Percentiles rank a stretch among this genome's conserved stretches.
Evolutionary conservation across 2,888 invertebrate species (phyloP).

Genomic region (Clistopyga incitator): DNA sequence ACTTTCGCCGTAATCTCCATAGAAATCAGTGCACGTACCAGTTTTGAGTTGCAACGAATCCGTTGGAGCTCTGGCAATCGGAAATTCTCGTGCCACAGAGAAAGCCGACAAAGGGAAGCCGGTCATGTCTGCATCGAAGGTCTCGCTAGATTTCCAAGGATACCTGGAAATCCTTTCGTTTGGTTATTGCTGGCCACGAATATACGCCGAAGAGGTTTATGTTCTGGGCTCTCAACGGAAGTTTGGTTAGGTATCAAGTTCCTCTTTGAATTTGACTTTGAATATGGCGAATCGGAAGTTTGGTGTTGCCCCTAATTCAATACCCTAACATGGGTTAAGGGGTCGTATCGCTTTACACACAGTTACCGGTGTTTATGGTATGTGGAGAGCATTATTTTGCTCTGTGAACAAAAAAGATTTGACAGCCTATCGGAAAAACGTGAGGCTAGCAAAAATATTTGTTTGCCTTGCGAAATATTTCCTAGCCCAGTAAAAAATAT

Average conservation of each 20-base stretch:
- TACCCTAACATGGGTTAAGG: neutral
- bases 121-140: conserved; percentile 1
- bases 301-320: neutral
- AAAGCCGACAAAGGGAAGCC: conserved; percentile 19
- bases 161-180: neutral
- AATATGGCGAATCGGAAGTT: neutral
- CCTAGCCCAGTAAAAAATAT: no score
- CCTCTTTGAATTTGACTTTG: neutral
- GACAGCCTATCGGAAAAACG: no score
- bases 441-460: no score
- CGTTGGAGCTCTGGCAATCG: neutral
- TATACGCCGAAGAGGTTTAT: neutral
- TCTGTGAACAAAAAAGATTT: no score
- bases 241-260: neutral
- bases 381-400: no score
- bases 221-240: neutral
- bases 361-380: neutral
- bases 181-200: neutral
- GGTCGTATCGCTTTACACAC: neutral
- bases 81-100: conserved; percentile 5
- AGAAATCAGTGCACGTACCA: conserved; percentile 21
- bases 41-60: neutral
- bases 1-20: conserved; percentile 18
- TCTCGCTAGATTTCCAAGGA: neutral
- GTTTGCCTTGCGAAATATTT: no score